phyloP scores from a whole-genome alignment of 2,888 invertebrate species.

The Agrochola lychnidis region DNA sequence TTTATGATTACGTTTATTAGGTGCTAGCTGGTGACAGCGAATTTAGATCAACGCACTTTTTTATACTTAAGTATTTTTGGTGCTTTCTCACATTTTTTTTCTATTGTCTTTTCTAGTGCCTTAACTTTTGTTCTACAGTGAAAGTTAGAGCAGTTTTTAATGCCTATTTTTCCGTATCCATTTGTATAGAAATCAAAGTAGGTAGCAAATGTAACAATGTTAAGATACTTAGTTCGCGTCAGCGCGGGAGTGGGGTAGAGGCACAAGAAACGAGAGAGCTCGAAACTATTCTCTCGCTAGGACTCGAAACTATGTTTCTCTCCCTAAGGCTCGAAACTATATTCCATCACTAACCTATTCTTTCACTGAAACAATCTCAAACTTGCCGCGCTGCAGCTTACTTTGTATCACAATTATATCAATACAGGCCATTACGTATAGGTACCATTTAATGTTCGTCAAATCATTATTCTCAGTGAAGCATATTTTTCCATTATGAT shows the following conservation, averaged over 20 bases:
- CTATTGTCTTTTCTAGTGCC: conserved; percentile 71
- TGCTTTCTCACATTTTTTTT: conserved; percentile 45
- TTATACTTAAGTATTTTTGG: conserved; percentile 27
- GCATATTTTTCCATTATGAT: conserved; percentile 31
- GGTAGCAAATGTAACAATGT: background rate
- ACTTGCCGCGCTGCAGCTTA: conserved; percentile 6
- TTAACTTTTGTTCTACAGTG: conserved; percentile 67
- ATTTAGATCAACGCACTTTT: conserved; percentile 26
- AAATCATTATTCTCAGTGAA: conserved; percentile 31
- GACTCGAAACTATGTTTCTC: background rate
- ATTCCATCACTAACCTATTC: background rate
- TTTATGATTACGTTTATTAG: conserved; percentile 29
- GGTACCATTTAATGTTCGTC: conserved; percentile 19
- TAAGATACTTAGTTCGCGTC: background rate
- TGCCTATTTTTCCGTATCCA: conserved; percentile 6
- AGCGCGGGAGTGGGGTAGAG: background rate
- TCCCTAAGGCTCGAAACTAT: background rate
- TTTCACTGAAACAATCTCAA: background rate
- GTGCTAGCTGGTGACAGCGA: conserved; percentile 16
- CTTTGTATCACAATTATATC: conserved; percentile 14
- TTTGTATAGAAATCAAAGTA: conserved; percentile 12
- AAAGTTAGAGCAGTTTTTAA: conserved; percentile 8
- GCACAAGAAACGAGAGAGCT: background rate
- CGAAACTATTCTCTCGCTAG: background rate
- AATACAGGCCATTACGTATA: conserved; percentile 4